phyloP scores from a whole-genome alignment of 2,888 invertebrate genomes.

The Seira sanloemensis region DNA sequence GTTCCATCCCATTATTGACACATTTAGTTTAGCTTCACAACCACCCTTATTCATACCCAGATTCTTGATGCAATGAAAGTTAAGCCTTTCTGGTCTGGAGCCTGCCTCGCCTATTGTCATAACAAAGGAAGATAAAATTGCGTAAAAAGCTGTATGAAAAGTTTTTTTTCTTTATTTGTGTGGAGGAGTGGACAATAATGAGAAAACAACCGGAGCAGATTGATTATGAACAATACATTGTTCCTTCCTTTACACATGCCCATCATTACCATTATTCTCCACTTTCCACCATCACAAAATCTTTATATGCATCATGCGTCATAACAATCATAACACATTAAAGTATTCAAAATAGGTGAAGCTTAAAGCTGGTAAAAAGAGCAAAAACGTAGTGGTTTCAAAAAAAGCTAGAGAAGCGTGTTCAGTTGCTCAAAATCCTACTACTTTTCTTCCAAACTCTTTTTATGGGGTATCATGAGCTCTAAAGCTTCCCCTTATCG shows the following conservation, averaged over 20 bases:
- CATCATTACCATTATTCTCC: not conserved
- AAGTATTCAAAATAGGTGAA: conserved; percentile 55
- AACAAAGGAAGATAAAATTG: conserved; percentile 24
- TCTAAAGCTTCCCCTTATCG: not conserved
- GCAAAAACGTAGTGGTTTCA: conserved; percentile 22
- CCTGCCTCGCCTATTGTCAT: conserved; percentile 19
- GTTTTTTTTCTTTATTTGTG: too few relatives aligned
- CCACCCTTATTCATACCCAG: too few relatives aligned
- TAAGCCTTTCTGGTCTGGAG: conserved; percentile 36
- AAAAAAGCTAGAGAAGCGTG: not conserved
- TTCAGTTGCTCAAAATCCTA: too few relatives aligned
- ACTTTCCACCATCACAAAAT: too few relatives aligned
- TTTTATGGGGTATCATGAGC: conserved; percentile 30
- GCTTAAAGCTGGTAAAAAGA: conserved; percentile 40
- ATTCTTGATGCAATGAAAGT: too few relatives aligned
- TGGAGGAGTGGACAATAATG: not conserved
- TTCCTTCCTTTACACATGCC: too few relatives aligned
- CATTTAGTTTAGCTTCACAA: conserved; percentile 52
- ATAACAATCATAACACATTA: conserved; percentile 59
- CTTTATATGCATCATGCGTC: conserved; percentile 41
- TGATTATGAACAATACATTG: not conserved
- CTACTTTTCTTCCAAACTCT: not conserved
- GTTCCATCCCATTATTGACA: conserved; percentile 67
- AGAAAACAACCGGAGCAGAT: not conserved
- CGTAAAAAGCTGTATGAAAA: conserved; percentile 56